Evolutionary conservation across 2,113 vertebrate genomes (phyloP), one percentile per base, ranked within the genome.

Genomic region (Nesospiza acunhae): DNA sequence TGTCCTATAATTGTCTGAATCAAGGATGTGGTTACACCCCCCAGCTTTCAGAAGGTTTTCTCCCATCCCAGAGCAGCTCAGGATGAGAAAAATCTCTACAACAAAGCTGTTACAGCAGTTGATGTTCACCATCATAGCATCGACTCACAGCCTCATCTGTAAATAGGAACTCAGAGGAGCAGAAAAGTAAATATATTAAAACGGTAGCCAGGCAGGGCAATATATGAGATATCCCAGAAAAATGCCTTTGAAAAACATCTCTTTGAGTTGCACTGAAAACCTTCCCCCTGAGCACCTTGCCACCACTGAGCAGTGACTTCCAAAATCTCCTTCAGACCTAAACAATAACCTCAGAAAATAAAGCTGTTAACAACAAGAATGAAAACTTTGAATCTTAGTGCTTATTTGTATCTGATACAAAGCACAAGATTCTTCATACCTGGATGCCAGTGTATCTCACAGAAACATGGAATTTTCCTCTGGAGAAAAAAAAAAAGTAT

Each of bases 21-120:
- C 0, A 2, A 83, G 83, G 75, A 89, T 63, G 74, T 93, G 74
- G 74, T 87, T 73, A 76, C 74, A 85, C 33, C 66, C 42, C 18
- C 15, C 62, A 72, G 60, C 73, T 93, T 94, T 90, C 66, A 78
- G 76, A 37, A 86, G 60, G 42, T 74, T 89, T 91, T 41, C 42
- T 59, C 58, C 66, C 75, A 68, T 24, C 67, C 60, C 62, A 63
- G 50, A 87, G 47, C 42, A 59, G 59, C 13, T 44, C 59, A 86
- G 28, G 22, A 18, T 58, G n/a, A 70, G 76, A 58, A 80, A 77
- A 46, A 21, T n/a, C 41, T 37, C 46, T 22, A 8, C 30, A 53
- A 17, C 19, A 49, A 77, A 62, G 6, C 64, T 82, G 28, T 41
- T 74, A 24, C 15, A 69, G 60, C 59, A 62, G 1, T 10, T 33